Evolutionary conservation across 64 coral and sea anemone species (phyloP).

Genomic region (Platygyra sinensis): DNA sequence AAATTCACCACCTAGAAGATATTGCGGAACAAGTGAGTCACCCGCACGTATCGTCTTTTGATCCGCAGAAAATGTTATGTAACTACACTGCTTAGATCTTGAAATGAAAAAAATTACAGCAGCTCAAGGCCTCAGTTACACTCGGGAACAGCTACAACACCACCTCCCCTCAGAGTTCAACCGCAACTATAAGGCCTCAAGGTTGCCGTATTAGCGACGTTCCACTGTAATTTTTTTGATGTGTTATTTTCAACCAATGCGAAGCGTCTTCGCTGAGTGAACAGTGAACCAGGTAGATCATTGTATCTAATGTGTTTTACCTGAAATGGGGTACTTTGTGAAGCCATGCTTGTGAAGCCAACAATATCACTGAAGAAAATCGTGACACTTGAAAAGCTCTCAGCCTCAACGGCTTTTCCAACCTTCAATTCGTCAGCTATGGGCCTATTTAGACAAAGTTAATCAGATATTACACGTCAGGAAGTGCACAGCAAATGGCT

Average conservation of each 20-base stretch:
- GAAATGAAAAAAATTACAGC: too few species aligned
- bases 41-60: not conserved
- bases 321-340: slow-evolving; percentile 54
- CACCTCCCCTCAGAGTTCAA: too few species aligned
- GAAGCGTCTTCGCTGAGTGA: too few species aligned
- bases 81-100: too few species aligned
- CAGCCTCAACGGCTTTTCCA: slow-evolving; percentile 39
- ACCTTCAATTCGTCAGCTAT: slow-evolving; percentile 62
- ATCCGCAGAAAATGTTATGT: too few species aligned
- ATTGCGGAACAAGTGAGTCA: not conserved
- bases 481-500: not conserved
- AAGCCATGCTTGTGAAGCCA: slow-evolving; percentile 38
- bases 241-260: too few species aligned
- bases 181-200: too few species aligned
- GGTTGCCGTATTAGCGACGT: too few species aligned
- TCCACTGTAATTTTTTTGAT: too few species aligned
- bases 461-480: not conserved
- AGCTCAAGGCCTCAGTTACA: too few species aligned
- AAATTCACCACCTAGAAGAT: slow-evolving; percentile 57
- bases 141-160: too few species aligned
- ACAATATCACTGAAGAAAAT: slow-evolving; percentile 66
- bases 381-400: slow-evolving; percentile 45
- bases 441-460: not conserved
- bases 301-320: not conserved
- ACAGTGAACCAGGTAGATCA: too few species aligned